These are phyloP conservation scores for Cephus nigrinus DNA, from an alignment of 2,888 invertebrate genomes.

Conservation along the genomic window DNA sequence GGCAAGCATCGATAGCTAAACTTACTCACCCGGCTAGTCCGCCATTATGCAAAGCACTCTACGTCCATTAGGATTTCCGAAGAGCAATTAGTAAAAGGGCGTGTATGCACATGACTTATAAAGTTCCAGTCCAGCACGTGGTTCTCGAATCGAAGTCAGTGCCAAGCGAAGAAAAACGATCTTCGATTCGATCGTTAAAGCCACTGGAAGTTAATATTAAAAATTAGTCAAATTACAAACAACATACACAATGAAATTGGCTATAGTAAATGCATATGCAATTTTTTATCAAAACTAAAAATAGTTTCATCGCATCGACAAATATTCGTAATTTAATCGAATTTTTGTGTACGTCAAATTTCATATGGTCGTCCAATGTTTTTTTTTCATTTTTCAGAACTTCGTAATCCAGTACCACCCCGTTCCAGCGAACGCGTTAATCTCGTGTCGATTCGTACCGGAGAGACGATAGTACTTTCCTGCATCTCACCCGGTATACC, in stretches of 20 bases:
- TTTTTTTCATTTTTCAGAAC: conserved; percentile 51
- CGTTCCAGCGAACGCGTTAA: conserved; percentile 64
- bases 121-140: neutral
- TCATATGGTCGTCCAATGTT: neutral
- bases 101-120: neutral
- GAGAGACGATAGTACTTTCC: conserved; percentile 66
- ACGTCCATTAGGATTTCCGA: conserved; percentile 27
- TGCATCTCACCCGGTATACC: conserved; percentile 68
- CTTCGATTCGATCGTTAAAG: neutral
- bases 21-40: neutral
- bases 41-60: conserved; percentile 32
- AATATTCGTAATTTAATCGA: neutral
- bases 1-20: neutral
- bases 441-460: conserved; percentile 61
- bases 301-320: neutral
- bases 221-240: neutral
- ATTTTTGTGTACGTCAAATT: neutral
- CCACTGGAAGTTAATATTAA: neutral
- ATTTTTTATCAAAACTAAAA: neutral
- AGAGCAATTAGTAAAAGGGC: conserved; percentile 23
- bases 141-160: neutral
- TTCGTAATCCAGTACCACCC: conserved; percentile 60
- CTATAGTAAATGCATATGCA: neutral
- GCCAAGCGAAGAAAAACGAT: neutral
- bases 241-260: neutral